A percentile compares a stretch with the other conserved stretches of the same genome.
Conservation (phyloP, 2,888 invertebrate species). For the Parnassius glacialis region DNA sequence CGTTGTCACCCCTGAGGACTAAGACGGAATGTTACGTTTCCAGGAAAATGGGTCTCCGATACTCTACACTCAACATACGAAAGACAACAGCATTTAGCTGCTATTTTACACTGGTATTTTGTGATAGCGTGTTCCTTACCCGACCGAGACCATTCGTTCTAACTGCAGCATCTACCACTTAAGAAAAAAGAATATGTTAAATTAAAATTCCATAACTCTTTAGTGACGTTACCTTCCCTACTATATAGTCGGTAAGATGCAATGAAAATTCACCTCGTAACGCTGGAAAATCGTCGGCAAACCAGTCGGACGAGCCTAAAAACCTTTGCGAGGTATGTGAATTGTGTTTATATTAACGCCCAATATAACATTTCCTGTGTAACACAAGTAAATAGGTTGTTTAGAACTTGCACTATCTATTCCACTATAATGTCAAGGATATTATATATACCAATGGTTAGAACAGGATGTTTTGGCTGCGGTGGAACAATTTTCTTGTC, state of each 20-base stretch:
- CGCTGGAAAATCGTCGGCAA: not conserved
- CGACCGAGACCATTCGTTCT: no score
- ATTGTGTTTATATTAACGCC: not conserved
- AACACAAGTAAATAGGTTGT: not conserved
- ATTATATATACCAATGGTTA: not conserved
- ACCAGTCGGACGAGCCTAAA: not conserved
- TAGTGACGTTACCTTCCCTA: not conserved
- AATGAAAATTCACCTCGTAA: not conserved
- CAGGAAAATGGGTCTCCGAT: no score
- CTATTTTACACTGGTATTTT: no score
- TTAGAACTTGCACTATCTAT: not conserved
- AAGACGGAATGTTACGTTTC: no score
- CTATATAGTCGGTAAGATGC: not conserved
- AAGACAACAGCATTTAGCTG: no score
- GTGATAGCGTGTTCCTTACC: no score
- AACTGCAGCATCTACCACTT: no score
- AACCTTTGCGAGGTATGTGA: slow-evolving; percentile 3
- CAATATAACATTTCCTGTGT: not conserved
- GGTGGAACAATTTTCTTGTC: not conserved
- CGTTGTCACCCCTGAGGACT: no score
- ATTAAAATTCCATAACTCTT: no score
- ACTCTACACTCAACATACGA: no score
- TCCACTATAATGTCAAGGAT: slow-evolving; percentile 1
- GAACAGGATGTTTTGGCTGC: slow-evolving; percentile 4
- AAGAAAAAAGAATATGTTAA: no score